Percentiles rank a stretch among this genome's conserved stretches.
phyloP scores from a whole-genome alignment of 1,140 invertebrate genomes.

The Eriosoma lanigerum region DNA sequence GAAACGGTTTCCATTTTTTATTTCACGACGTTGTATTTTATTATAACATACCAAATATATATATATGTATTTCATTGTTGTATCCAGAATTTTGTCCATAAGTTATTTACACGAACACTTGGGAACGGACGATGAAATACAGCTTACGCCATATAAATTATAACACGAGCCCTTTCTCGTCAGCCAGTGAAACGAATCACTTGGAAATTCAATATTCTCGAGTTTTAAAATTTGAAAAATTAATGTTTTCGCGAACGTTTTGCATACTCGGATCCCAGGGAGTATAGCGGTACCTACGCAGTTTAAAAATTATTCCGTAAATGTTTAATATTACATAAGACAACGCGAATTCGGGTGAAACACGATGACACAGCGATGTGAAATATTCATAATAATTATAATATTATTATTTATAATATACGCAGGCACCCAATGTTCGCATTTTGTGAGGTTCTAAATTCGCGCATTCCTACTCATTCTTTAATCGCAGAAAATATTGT shows the following conservation, averaged over 20 bases:
- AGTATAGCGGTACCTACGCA: not conserved
- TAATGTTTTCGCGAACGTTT: not conserved
- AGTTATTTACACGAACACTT: slow-evolving; percentile 15
- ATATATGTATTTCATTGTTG: not conserved
- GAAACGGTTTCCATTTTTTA: not conserved
- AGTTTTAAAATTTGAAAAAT: slow-evolving; percentile 19
- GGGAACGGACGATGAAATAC: not conserved
- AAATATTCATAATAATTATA: slow-evolving; percentile 14
- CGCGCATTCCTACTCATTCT: no score
- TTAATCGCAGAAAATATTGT: no score
- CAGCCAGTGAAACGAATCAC: not conserved
- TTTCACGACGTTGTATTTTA: no score
- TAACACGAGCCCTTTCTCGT: not conserved
- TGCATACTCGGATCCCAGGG: no score
- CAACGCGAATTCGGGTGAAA: not conserved
- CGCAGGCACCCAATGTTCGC: no score
- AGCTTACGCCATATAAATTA: no score
- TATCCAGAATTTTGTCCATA: not conserved
- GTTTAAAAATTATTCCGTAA: slow-evolving; percentile 30
- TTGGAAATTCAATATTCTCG: slow-evolving; percentile 29
- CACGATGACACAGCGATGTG: slow-evolving; percentile 3
- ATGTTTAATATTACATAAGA: slow-evolving; percentile 19
- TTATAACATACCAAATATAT: no score
- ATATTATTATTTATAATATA: no score
- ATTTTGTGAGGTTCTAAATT: not conserved